These are phyloP conservation scores for Threskiornis aethiopicus DNA, from an alignment of 2,797 vertebrate genomes.

Conservation along the genomic window DNA sequence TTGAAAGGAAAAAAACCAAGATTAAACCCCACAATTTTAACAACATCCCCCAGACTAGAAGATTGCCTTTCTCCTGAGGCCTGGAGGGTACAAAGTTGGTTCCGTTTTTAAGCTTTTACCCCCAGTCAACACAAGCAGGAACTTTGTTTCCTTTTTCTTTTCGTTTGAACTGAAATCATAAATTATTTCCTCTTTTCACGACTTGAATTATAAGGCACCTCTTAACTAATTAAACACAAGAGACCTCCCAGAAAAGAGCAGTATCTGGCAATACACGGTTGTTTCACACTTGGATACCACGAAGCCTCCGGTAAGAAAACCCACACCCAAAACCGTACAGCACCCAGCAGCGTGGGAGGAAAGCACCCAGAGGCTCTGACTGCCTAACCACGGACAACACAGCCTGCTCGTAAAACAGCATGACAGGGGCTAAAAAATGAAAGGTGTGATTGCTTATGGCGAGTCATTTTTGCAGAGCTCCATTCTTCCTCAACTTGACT, in stretches of 20 bases:
- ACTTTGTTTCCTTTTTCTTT: neutral
- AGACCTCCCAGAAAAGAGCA: neutral
- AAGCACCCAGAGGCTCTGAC: neutral
- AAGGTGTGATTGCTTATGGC: neutral
- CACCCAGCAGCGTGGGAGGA: rapidly evolving
- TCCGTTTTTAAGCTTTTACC: neutral
- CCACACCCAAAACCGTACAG: neutral
- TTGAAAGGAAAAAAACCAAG: neutral
- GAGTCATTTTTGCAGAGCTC: neutral
- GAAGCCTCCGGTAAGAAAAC: neutral
- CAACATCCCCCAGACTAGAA: neutral
- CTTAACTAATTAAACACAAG: neutral
- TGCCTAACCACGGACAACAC: neutral
- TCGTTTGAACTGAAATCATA: neutral
- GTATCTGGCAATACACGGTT: neutral
- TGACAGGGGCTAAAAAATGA: neutral
- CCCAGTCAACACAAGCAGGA: neutral
- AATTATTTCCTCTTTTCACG: neutral
- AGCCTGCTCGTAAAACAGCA: neutral
- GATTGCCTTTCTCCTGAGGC: neutral
- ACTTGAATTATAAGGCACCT: neutral
- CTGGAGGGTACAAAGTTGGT: neutral
- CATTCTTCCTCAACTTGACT: neutral
- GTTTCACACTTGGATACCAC: too few species aligned
- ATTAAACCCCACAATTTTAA: neutral